Percentiles rank a stretch among this genome's conserved stretches.
These are phyloP conservation scores for Kryphioiulus occultus DNA, from an alignment of 2,888 invertebrate species.

Conservation along the genomic window DNA sequence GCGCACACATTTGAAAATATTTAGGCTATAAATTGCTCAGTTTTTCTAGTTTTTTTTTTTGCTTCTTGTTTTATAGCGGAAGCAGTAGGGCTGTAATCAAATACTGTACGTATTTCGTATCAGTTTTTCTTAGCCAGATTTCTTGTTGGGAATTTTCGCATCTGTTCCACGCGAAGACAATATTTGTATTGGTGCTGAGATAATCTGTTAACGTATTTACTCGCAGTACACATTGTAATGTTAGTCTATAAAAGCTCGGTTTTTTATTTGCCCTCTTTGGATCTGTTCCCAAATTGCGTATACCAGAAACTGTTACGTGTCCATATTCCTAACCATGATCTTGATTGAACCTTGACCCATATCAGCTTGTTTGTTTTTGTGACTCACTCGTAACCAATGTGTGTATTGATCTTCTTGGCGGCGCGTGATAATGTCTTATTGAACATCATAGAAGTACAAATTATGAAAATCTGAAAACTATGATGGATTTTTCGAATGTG, in stretches of 20 bases:
- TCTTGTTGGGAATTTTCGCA: neutral
- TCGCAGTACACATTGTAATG: too few species aligned
- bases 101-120: neutral
- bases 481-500: neutral
- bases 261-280: neutral
- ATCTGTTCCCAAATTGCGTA: constrained; percentile 6
- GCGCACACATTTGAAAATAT: neutral
- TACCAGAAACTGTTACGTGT: constrained; percentile 19
- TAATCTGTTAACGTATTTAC: constrained; percentile 28
- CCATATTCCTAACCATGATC: constrained; percentile 31
- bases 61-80: neutral
- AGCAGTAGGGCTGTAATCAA: neutral
- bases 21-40: neutral
- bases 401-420: neutral
- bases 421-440: neutral
- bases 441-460: too few species aligned
- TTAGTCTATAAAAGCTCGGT: neutral
- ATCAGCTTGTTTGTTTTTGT: neutral
- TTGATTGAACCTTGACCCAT: constrained; percentile 28
- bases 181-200: neutral
- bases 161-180: neutral
- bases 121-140: neutral
- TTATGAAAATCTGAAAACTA: neutral
- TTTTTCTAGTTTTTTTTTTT: neutral
- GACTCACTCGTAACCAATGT: neutral